A percentile compares a stretch with the other conserved stretches of the same genome.
Evolutionary conservation across 2,797 vertebrate genomes (phyloP).

Genomic region (Gadopsis marmoratus): DNA sequence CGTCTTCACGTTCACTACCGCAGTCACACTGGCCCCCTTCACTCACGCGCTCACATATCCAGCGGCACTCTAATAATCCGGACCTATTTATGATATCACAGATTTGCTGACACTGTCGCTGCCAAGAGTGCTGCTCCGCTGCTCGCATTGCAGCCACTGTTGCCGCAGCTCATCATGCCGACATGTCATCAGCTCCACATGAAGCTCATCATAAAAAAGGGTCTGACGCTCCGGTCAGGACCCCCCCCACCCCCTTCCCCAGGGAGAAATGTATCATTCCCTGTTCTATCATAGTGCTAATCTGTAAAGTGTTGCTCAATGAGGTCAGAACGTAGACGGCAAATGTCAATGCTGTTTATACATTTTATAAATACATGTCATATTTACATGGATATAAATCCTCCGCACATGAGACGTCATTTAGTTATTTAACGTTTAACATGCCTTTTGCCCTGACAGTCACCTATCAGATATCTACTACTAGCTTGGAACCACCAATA

Average conservation of each 20-base stretch:
- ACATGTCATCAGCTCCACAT: conserved; percentile 44
- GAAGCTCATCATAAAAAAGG: conserved; percentile 21
- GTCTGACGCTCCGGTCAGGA: conserved; percentile 13
- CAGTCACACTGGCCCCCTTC: background rate
- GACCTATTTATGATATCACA: conserved; percentile 44
- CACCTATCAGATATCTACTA: background rate
- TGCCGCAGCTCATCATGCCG: conserved; percentile 51
- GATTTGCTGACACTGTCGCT: conserved; percentile 12
- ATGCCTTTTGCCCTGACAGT: background rate
- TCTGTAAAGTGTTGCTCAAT: conserved; percentile 35
- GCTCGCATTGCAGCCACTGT: conserved; percentile 24
- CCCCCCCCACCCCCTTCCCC: accelerated
- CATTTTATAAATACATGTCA: conserved; percentile 8
- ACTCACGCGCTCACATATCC: background rate
- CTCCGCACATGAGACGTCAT: background rate
- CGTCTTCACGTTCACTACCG: background rate
- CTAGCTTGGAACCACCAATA: background rate
- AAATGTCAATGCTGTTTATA: conserved; percentile 29
- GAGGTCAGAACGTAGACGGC: background rate
- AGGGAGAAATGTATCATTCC: background rate
- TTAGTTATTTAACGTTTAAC: background rate
- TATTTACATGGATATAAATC: conserved; percentile 23
- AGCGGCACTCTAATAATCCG: conserved; percentile 8
- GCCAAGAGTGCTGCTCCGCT: conserved; percentile 21
- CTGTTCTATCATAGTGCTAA: conserved; percentile 37